Conservation (phyloP, 2,797 vertebrate genomes). For the Lateolabrax maculatus region DNA sequence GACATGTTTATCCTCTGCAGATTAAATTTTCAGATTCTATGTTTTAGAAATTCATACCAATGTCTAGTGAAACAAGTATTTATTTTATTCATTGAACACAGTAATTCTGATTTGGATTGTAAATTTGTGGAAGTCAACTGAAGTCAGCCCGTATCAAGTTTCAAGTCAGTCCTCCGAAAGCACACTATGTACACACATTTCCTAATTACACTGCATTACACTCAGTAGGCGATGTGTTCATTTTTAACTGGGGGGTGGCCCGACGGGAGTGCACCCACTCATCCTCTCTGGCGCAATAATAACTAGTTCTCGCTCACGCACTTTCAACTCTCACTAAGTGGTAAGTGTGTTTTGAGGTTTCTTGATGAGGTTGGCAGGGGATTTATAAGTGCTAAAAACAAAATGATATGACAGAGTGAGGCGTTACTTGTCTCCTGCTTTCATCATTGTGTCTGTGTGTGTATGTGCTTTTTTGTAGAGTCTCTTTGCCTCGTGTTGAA, state of each 20-base stretch:
- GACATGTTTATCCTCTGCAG: not conserved
- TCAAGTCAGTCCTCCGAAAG: not conserved
- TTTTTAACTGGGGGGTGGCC: too few species aligned
- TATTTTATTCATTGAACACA: not conserved
- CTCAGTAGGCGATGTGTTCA: too few species aligned
- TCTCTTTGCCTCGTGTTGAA: conserved; percentile 19
- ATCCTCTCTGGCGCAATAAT: too few species aligned
- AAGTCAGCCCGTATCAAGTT: not conserved
- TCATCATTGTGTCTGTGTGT: not conserved
- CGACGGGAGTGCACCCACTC: too few species aligned
- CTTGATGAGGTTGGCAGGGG: conserved; percentile 53
- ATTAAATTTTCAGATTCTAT: not conserved
- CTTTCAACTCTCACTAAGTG: conserved; percentile 8
- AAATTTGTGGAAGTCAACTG: not conserved
- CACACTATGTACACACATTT: not conserved
- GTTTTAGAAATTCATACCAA: not conserved
- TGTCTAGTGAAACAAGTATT: not conserved
- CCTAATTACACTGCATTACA: not conserved
- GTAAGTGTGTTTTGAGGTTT: conserved; percentile 7
- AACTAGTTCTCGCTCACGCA: too few species aligned
- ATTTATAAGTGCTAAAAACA: conserved; percentile 39
- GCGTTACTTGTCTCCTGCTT: conserved; percentile 22
- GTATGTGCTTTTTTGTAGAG: not conserved
- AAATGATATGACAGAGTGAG: conserved; percentile 45
- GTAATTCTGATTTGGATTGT: not conserved